phyloP scores from a whole-genome alignment of 2,113 vertebrate genomes.

The Cyphomyrus plagiostoma region DNA sequence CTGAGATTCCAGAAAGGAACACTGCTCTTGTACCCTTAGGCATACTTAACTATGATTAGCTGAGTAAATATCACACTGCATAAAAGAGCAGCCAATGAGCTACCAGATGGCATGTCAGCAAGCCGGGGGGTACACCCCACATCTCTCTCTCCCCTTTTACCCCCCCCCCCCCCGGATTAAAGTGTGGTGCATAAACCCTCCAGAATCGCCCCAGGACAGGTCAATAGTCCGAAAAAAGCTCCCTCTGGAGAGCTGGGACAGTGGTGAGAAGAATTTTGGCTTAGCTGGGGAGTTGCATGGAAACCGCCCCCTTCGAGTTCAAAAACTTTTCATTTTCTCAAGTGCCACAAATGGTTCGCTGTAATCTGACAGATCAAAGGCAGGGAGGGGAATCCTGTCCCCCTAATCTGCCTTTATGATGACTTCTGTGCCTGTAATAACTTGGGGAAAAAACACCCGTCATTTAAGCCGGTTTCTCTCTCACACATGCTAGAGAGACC shows the following conservation, averaged over 20 bases:
- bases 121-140: not conserved
- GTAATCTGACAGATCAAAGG: constrained; percentile 74
- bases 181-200: constrained; percentile 37
- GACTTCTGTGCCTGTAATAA: constrained; percentile 61
- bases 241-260: constrained; percentile 17
- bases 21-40: not conserved
- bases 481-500: constrained; percentile 8
- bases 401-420: constrained; percentile 60
- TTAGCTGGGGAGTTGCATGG: constrained; percentile 35
- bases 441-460: constrained; percentile 41
- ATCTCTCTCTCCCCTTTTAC: constrained; percentile 12
- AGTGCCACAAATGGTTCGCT: constrained; percentile 54
- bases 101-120: not conserved
- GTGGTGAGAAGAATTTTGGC: constrained; percentile 45
- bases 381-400: constrained; percentile 58
- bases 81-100: not conserved
- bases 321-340: constrained; percentile 51
- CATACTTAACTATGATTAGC: not conserved
- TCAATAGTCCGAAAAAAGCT: constrained; percentile 44
- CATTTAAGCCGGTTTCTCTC: constrained; percentile 28
- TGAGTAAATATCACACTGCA: not conserved
- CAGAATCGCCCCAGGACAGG: constrained; percentile 33
- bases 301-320: constrained; percentile 39
- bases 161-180: constrained; percentile 11
- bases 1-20: not conserved